phyloP scores from a whole-genome alignment of 2,113 vertebrate species.

The Dromiciops gliroides region DNA sequence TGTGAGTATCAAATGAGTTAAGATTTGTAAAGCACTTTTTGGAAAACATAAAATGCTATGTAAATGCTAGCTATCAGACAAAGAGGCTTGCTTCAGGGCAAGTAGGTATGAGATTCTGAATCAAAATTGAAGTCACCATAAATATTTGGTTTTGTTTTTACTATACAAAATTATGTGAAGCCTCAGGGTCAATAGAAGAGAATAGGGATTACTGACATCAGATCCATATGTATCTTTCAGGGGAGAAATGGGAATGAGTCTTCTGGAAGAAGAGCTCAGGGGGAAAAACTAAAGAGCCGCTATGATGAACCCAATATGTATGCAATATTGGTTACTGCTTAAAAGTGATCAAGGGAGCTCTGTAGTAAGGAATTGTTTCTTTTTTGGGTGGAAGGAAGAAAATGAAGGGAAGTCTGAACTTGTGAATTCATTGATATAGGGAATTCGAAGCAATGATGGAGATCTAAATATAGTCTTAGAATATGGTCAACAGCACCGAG shows the following conservation, averaged over 20 bases:
- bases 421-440: neutral
- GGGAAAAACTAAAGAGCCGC: neutral
- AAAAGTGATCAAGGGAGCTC: neutral
- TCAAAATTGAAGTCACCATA: neutral
- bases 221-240: neutral
- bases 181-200: neutral
- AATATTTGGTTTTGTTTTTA: neutral
- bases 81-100: neutral
- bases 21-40: neutral
- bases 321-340: neutral
- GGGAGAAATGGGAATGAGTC: neutral
- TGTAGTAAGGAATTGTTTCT: neutral
- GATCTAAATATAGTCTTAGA: neutral
- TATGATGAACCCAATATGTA: neutral
- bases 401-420: neutral
- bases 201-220: neutral
- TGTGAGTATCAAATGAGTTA: neutral
- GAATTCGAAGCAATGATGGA: neutral
- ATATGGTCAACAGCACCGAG: too few relatives aligned
- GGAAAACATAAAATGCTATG: neutral
- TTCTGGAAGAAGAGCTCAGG: neutral
- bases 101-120: neutral
- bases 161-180: neutral
- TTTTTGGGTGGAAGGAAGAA: neutral
- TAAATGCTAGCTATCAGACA: neutral